Base-by-base conservation (phyloP, 2,113 vertebrate species). In the Sylvilagus bachmani region DNA sequence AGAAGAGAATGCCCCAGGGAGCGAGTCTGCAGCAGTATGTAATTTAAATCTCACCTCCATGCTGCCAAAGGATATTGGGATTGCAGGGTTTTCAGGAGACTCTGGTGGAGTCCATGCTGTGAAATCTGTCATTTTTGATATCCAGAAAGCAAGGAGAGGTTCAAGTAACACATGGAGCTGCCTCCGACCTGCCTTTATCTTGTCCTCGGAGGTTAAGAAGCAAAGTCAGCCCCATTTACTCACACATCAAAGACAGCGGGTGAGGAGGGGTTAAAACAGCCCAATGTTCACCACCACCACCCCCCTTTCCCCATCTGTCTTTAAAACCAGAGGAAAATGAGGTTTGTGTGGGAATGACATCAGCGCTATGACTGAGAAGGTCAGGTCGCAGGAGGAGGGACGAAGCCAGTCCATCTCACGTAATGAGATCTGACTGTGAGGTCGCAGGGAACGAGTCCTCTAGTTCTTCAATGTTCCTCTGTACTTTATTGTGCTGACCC, bases 31-130 rank as follows among this genome's bases (percentile, higher is more conserved):
- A 84, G 88, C 38, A 85, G 7, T 75, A 8, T 93, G 58, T 53
- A 29, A 77, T 97, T 96, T 97, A 96, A 97, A 95, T 97, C 13
- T 33, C 69, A 86, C 84, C 53, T 97, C 5, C 2, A 24, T 64
- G 24, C 75, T 96, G 79, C 86, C 86, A 44, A 49, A 1, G 51
- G 64, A 93, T 94, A 0, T 84, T 93, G 89, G 70, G 97, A 86
- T 85, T 91, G 69, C 10, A 1, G 22, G 3, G 12, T 96, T 95
- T 90, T n/a, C 61, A 84, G 73, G 86, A 97, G 84, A 5, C 0
- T 0, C 0, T 29, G 29, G 49, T 84, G 70, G 82, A 86, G 55
- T 89, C 22, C 29, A 11, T 83, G 11, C 92, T 91, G 55, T 97
- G 91, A 97, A 97, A 92, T 85, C 75, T n/a, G 33, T 83, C 86